Percentiles rank a stretch among this genome's conserved stretches.
phyloP scores from a whole-genome alignment of 2,113 vertebrate genomes.

The Macquaria australasica region DNA sequence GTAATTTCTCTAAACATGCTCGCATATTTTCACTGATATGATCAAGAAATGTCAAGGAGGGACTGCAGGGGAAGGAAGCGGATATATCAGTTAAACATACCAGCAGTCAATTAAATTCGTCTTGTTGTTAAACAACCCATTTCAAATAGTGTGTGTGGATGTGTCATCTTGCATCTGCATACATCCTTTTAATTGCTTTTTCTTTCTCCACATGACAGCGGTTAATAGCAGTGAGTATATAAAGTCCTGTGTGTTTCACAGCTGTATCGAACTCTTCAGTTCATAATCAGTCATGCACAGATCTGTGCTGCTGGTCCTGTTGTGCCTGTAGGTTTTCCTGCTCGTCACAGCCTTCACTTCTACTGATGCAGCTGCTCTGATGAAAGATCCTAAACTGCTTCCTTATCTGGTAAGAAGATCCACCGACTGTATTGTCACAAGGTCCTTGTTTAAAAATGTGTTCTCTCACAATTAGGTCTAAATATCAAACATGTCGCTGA shows the following conservation, averaged over 20 bases:
- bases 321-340: conserved; percentile 61
- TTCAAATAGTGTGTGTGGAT: not conserved
- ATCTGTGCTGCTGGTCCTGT: conserved; percentile 42
- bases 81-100: not conserved
- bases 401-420: not conserved
- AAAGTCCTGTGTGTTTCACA: conserved; percentile 22
- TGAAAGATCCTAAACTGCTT: not conserved
- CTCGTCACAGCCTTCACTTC: conserved; percentile 39
- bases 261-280: not conserved
- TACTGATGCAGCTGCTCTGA: not conserved
- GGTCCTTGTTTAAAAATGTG: too few species aligned
- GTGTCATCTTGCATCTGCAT: not conserved
- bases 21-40: too few species aligned
- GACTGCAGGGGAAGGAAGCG: not conserved
- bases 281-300: conserved; percentile 48
- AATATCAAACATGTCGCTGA: too few species aligned
- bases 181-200: not conserved
- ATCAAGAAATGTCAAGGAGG: too few species aligned
- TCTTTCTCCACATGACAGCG: too few species aligned
- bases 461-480: too few species aligned
- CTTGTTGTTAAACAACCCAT: not conserved
- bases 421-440: too few species aligned
- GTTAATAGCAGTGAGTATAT: conserved; percentile 20
- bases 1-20: too few species aligned
- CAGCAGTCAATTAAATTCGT: too few species aligned